phyloP scores from a whole-genome alignment of 1,140 invertebrate genomes.

The Caenorhabditis tropicalis region DNA sequence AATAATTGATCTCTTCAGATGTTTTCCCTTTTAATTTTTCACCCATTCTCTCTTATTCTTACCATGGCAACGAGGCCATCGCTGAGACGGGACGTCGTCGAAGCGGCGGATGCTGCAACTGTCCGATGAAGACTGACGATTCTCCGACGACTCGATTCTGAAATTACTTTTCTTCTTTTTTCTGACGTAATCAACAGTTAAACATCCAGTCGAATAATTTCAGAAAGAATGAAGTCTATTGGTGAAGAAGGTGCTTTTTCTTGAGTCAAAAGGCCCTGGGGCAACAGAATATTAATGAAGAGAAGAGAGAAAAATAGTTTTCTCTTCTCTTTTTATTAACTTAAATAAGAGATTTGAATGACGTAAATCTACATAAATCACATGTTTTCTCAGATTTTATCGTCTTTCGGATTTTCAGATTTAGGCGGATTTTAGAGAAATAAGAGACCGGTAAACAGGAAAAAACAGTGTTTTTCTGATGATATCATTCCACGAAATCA shows the following conservation, averaged over 20 bases:
- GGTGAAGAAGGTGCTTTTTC: background rate
- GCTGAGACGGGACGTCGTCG: conserved; percentile 37
- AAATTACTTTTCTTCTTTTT: background rate
- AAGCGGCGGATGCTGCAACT: conserved; percentile 38
- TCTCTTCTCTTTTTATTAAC: background rate
- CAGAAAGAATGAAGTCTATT: background rate
- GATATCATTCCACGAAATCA: background rate
- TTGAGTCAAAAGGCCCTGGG: background rate
- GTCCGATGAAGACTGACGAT: conserved; percentile 29
- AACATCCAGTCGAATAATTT: background rate
- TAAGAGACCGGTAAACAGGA: too few relatives aligned
- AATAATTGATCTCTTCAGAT: too few relatives aligned
- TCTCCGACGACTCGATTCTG: conserved; percentile 13
- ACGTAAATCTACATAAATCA: background rate
- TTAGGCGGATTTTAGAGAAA: too few relatives aligned
- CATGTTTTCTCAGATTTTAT: background rate
- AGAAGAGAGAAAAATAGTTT: background rate
- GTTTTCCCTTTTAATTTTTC: too few relatives aligned
- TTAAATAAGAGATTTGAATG: background rate
- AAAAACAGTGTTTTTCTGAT: too few relatives aligned
- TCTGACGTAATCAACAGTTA: background rate
- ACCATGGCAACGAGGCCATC: conserved; percentile 40
- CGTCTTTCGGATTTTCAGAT: background rate
- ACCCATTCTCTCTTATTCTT: too few relatives aligned
- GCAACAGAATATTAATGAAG: conserved; percentile 20